Percentiles rank a stretch among this genome's conserved stretches.
Conservation (phyloP, 1,140 invertebrate species). For the Araneus ventricosus region DNA sequence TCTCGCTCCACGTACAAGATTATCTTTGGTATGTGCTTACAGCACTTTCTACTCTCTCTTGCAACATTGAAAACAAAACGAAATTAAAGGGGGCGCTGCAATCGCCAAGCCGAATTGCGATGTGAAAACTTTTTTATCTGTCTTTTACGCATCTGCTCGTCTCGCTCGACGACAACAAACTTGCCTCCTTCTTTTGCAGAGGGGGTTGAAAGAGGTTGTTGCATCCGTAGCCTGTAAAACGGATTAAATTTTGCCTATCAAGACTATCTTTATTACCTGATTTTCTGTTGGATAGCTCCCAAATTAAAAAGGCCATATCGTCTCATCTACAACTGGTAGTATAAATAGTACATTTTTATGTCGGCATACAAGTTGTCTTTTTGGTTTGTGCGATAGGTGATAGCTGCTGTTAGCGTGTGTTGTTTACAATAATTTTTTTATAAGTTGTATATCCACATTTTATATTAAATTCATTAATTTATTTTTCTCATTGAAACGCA, state of each 20-base stretch:
- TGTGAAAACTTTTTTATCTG: background rate
- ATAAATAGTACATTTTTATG: background rate
- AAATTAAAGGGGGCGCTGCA: conserved; percentile 20
- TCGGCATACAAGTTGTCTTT: background rate
- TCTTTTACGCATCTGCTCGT: background rate
- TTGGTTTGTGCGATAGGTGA: too few species aligned
- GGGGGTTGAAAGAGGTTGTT: background rate
- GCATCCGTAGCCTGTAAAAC: background rate
- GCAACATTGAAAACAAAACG: background rate
- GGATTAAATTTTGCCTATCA: background rate
- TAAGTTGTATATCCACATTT: too few species aligned
- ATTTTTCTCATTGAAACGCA: too few species aligned
- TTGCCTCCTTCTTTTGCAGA: background rate
- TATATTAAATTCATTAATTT: too few species aligned
- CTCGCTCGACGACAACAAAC: background rate
- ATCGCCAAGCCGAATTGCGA: background rate
- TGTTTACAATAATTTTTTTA: too few species aligned
- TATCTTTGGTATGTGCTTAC: background rate
- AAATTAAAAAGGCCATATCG: background rate
- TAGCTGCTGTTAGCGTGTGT: too few species aligned
- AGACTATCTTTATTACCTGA: background rate
- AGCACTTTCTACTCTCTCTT: background rate
- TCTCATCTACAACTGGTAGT: background rate
- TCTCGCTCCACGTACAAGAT: background rate
- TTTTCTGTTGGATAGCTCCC: background rate